Conservation (phyloP, 2,888 invertebrate species). For the Drosophila ochracea region DNA sequence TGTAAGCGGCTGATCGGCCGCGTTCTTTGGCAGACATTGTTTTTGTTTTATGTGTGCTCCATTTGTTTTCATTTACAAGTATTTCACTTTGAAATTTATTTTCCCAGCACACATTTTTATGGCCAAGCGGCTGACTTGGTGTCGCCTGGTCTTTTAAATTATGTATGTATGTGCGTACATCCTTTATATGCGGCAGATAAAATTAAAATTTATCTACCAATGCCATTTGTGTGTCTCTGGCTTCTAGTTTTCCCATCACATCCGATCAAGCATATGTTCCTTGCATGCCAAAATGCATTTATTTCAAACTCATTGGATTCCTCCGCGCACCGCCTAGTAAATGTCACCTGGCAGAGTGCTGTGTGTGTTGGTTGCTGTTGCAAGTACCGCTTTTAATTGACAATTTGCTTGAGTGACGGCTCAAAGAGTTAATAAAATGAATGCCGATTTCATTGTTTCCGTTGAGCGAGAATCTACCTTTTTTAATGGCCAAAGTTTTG, state of each 20-base stretch:
- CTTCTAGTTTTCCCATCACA: slow-evolving; percentile 53
- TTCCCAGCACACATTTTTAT: slow-evolving; percentile 76
- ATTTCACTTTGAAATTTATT: slow-evolving; percentile 80
- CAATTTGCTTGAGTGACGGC: slow-evolving; percentile 52
- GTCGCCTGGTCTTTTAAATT: slow-evolving; percentile 59
- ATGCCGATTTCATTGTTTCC: slow-evolving; percentile 63
- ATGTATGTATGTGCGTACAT: slow-evolving; percentile 54
- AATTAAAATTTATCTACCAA: slow-evolving; percentile 73
- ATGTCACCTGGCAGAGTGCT: slow-evolving; percentile 23
- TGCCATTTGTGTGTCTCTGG: slow-evolving; percentile 37
- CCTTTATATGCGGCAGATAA: slow-evolving; percentile 49
- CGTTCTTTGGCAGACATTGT: slow-evolving; percentile 61
- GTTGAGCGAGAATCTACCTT: slow-evolving; percentile 19
- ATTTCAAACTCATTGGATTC: slow-evolving; percentile 14
- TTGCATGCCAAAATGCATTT: slow-evolving; percentile 18
- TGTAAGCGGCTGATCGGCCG: slow-evolving; percentile 29
- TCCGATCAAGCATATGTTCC: slow-evolving; percentile 40
- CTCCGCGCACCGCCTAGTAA: slow-evolving; percentile 15
- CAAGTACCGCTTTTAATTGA: slow-evolving; percentile 60
- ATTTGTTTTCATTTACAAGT: slow-evolving; percentile 81
- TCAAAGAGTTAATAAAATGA: slow-evolving; percentile 71
- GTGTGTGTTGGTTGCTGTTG: neutral
- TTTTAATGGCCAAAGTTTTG: slow-evolving; percentile 49
- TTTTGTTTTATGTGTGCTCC: slow-evolving; percentile 50
- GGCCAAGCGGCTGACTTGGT: slow-evolving; percentile 61